These are phyloP conservation scores for Zaprionus gabonicus DNA, from an alignment of 1,140 invertebrate species.

Conservation along the genomic window DNA sequence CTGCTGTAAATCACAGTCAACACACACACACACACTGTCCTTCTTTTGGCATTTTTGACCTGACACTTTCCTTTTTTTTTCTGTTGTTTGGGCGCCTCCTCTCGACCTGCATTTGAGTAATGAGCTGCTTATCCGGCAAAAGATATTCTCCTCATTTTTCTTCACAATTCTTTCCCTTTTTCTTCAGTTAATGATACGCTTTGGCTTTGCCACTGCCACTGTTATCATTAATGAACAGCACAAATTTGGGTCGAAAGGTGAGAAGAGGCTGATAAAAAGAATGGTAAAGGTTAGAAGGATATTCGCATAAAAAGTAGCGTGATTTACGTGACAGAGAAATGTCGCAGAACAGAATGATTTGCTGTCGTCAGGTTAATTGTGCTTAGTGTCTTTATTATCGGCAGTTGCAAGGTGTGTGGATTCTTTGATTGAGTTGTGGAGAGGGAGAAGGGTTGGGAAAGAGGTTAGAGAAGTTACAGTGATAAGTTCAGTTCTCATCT, in stretches of 20 bases:
- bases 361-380: constrained; percentile 5
- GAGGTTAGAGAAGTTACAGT: too few relatives aligned
- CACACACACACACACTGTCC: constrained; percentile 18
- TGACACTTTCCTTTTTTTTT: constrained; percentile 29
- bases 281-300: neutral
- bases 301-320: neutral
- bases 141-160: constrained; percentile 48
- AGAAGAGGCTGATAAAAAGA: neutral
- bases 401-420: neutral
- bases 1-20: constrained; percentile 59
- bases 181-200: constrained; percentile 62
- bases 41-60: constrained; percentile 27
- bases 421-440: neutral
- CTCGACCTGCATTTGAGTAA: constrained; percentile 66
- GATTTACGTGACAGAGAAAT: constrained; percentile 2
- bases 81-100: neutral
- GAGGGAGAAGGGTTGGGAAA: neutral
- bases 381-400: constrained; percentile 5
- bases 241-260: constrained; percentile 2
- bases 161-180: constrained; percentile 11
- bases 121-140: constrained; percentile 76
- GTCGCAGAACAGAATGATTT: neutral
- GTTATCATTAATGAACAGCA: constrained; percentile 37
- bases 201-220: constrained; percentile 30
- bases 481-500: too few relatives aligned